phyloP scores from a whole-genome alignment of 2,113 vertebrate genomes.

The Alouatta palliata region DNA sequence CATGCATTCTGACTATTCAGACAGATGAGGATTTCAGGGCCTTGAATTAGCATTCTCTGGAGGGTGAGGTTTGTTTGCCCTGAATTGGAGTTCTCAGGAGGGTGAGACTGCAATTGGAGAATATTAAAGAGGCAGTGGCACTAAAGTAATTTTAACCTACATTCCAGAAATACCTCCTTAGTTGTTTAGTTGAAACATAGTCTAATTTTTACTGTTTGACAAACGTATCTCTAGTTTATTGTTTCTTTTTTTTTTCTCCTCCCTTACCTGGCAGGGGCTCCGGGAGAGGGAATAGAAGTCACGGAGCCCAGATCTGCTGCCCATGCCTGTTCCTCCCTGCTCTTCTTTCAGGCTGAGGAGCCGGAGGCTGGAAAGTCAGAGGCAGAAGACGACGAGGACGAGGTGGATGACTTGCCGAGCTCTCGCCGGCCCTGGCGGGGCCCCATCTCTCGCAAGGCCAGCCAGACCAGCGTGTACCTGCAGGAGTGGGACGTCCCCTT shows the following conservation, averaged over 20 bases:
- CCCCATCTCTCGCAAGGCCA: too few species aligned
- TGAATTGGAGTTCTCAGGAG: slow-evolving; percentile 72
- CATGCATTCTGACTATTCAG: slow-evolving; percentile 17
- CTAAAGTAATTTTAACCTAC: slow-evolving; percentile 65
- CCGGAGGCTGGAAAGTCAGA: too few species aligned
- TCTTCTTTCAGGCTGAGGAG: too few species aligned
- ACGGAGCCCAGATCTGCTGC: too few species aligned
- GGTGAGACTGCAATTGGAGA: slow-evolving; percentile 48
- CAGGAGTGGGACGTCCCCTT: too few species aligned
- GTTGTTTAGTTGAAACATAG: slow-evolving; percentile 37
- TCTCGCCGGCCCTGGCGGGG: too few species aligned
- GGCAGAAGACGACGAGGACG: too few species aligned
- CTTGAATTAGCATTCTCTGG: slow-evolving; percentile 48
- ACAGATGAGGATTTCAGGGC: slow-evolving; percentile 54
- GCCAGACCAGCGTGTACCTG: too few species aligned
- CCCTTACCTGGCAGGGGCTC: too few species aligned
- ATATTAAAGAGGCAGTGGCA: slow-evolving; percentile 50
- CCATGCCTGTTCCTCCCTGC: too few species aligned
- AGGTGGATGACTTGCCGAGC: too few species aligned
- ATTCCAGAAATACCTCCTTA: slow-evolving; percentile 52
- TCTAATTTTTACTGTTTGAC: slow-evolving; percentile 32
- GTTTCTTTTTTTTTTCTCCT: not conserved
- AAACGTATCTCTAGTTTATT: not conserved
- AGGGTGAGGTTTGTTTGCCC: slow-evolving; percentile 64
- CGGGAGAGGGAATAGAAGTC: too few species aligned